Percentiles rank a stretch among this genome's conserved stretches.
phyloP scores from a whole-genome alignment of 2,113 vertebrate species.

The Vanacampus margaritifer region DNA sequence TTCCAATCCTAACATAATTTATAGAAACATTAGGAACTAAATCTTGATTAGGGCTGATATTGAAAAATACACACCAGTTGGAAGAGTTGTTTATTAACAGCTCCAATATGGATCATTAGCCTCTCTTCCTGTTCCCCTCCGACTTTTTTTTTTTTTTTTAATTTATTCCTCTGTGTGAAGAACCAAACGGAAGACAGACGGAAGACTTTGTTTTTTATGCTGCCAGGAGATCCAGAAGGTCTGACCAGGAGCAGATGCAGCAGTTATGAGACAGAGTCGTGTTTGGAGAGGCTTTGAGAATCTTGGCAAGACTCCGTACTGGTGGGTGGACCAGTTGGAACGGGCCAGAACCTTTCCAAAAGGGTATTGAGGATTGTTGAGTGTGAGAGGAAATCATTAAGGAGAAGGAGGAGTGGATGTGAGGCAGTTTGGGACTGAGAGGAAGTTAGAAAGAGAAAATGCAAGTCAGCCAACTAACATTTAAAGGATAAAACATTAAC shows the following conservation, averaged over 20 bases:
- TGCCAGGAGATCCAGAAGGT: constrained; percentile 57
- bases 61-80: background rate
- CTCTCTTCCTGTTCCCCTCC: constrained; percentile 8
- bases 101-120: constrained; percentile 4
- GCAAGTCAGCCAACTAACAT: constrained; percentile 18
- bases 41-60: background rate
- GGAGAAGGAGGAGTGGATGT: constrained; percentile 22
- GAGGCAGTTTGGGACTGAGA: constrained; percentile 21
- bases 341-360: constrained; percentile 46
- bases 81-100: constrained; percentile 8
- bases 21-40: background rate
- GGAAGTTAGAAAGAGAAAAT: constrained; percentile 28
- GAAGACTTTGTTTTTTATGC: constrained; percentile 40
- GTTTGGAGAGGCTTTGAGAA: constrained; percentile 55
- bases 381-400: constrained; percentile 55
- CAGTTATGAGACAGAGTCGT: constrained; percentile 53
- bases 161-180: constrained; percentile 19
- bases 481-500: constrained; percentile 12
- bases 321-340: constrained; percentile 60
- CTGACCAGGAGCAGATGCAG: constrained; percentile 66
- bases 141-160: constrained; percentile 8
- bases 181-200: constrained; percentile 41
- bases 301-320: constrained; percentile 44
- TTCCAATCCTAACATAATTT: background rate
- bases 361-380: constrained; percentile 48